Evolutionary conservation across 2,113 vertebrate species (phyloP).

Genomic region (Gracilinanus agilis): DNA sequence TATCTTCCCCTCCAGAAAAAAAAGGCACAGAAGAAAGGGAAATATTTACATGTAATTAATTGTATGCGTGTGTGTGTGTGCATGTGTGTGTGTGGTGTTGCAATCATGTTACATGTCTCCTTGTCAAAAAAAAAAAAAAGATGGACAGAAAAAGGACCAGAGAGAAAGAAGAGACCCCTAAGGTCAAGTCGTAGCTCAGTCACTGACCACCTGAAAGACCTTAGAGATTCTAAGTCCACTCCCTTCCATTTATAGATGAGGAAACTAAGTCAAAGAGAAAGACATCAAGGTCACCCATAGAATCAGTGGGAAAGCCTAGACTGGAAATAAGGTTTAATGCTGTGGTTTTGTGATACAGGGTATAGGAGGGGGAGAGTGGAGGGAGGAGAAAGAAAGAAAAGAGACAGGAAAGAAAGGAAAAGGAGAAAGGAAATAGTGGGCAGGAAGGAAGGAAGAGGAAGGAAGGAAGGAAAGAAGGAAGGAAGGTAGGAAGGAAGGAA

Average conservation of each 20-base stretch:
- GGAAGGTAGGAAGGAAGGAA: background rate
- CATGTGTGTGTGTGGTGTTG: background rate
- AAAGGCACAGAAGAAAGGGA: background rate
- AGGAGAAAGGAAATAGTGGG: constrained; percentile 2
- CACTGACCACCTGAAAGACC: background rate
- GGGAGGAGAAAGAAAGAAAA: background rate
- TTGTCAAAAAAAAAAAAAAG: no score
- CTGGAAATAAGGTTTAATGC: background rate
- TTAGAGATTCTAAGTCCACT: background rate
- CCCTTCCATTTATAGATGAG: background rate
- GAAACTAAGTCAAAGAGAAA: background rate
- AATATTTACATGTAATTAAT: constrained; percentile 65
- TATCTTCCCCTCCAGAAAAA: constrained; percentile 68
- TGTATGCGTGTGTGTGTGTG: no score
- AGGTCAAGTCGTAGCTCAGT: background rate
- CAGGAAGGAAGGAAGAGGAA: background rate
- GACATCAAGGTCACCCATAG: background rate
- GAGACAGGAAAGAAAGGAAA: background rate
- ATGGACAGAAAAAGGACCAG: background rate
- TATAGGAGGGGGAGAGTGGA: background rate
- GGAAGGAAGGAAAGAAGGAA: background rate
- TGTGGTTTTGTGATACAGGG: background rate
- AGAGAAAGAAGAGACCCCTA: background rate
- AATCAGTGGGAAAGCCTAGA: background rate
- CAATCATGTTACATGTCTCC: constrained; percentile 63